Percentiles rank a stretch among this genome's conserved stretches.
Evolutionary conservation across 1,140 invertebrate species (phyloP).

Genomic region (Cardiocondyla obscurior): DNA sequence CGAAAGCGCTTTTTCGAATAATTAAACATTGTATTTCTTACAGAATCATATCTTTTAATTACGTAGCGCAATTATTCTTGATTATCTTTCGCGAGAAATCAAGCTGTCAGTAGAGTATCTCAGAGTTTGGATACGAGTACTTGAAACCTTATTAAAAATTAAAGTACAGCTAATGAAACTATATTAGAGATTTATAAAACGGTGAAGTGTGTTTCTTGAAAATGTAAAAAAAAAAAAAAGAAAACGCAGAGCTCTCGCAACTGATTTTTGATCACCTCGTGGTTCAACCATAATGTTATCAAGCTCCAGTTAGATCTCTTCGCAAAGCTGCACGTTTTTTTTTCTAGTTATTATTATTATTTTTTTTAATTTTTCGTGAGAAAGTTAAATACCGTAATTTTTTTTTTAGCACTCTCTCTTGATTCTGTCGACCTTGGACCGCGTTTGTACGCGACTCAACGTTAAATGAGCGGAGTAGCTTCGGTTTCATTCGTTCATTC

Average conservation of each 20-base stretch:
- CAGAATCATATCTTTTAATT: not conserved
- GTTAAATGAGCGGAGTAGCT: conserved; percentile 37
- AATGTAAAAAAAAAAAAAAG: too few relatives aligned
- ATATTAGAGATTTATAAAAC: not conserved
- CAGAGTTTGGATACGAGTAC: not conserved
- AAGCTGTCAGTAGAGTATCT: not conserved
- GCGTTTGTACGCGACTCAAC: conserved; percentile 31
- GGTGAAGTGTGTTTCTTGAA: not conserved
- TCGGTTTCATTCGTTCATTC: conserved; percentile 65
- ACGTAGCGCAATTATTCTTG: not conserved
- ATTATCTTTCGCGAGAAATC: not conserved
- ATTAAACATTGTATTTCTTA: not conserved
- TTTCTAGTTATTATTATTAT: too few relatives aligned
- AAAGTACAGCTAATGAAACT: not conserved
- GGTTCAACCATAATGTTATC: not conserved
- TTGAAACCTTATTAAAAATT: not conserved
- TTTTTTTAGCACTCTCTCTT: conserved; percentile 20
- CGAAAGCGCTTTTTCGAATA: not conserved
- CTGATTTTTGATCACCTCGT: not conserved
- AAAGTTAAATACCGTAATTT: conserved; percentile 56
- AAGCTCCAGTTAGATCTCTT: conserved; percentile 3
- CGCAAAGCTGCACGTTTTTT: conserved; percentile 21
- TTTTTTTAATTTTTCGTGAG: too few relatives aligned
- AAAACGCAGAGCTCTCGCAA: not conserved
- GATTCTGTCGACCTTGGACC: conserved; percentile 37